Base-by-base conservation (phyloP, 2,797 vertebrate genomes). In the Gorsachius magnificus region DNA sequence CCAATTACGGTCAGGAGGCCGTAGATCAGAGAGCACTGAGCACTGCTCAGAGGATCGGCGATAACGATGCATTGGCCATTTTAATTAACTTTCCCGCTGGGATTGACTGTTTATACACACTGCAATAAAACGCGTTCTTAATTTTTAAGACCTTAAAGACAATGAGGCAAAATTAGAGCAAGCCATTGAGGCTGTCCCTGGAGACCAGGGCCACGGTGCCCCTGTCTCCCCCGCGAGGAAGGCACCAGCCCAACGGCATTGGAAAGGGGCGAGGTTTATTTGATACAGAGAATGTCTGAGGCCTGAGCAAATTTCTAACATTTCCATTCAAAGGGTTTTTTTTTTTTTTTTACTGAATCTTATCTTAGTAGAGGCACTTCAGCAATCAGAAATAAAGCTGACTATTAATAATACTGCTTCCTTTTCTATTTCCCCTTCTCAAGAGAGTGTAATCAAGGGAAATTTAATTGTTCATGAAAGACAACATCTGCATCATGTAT, bases 401-500 rank as follows among this genome's bases (percentile, higher is more conserved):
- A 26, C 79, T 86, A 36, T 75, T 70, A 87, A 65, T 77, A 84
- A 94, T 9, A 68, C n/a, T 68, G 48, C 53, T 78, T 93, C 38
- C 38, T 87, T 76, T 71, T 31, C 68, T 70, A 12, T 18, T 72
- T 94, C 88, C 90, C 75, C 56, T 90, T 83, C 86, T 91, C 77
- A 74, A 50, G 89, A 89, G 43, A 13, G 29, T 19, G 19, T 21
- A 83, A 83, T 85, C 86, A 72, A 89, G 65, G 48, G 76, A 97
- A 96, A 96, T 82, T 19, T 87, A 96, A 95, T 92, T 85, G 77
- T 75, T 96, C 71, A 65, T 65, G 71, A 91, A 91, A 92, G 81
- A 90, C 87, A 95, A 84, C 81, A 87, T 74, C 69, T 68, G 70
- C 63, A 90, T 69, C 71, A 77, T 0, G 0, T 69, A 93, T 35